phyloP scores from a whole-genome alignment of 2,113 vertebrate genomes.

The Paralichthys olivaceus region DNA sequence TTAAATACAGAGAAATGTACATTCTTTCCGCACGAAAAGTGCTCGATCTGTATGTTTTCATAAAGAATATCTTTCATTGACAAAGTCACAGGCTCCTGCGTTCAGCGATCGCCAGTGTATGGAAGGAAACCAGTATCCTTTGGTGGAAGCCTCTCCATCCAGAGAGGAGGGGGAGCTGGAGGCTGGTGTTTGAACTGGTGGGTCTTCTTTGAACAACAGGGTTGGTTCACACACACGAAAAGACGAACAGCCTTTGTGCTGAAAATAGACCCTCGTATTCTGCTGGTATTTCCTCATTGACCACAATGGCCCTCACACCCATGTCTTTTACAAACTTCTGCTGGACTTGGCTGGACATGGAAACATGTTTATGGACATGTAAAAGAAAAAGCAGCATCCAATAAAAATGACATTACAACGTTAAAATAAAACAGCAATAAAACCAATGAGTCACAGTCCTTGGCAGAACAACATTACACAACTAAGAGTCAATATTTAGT shows the following conservation, averaged over 20 bases:
- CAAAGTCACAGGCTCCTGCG: conserved; percentile 42
- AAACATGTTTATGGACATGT: conserved; percentile 49
- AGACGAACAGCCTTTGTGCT: conserved; percentile 22
- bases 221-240: conserved; percentile 35
- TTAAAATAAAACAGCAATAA: conserved; percentile 47
- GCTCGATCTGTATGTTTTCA: conserved; percentile 61
- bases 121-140: conserved; percentile 45
- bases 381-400: conserved; percentile 10
- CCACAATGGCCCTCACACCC: conserved; percentile 59
- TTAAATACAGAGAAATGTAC: conserved; percentile 73
- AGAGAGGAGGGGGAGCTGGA: conserved; percentile 5
- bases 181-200: conserved; percentile 16
- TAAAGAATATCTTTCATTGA: conserved; percentile 51
- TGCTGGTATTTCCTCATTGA: conserved; percentile 21
- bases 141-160: conserved; percentile 4
- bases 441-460: conserved; percentile 36
- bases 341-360: conserved; percentile 28
- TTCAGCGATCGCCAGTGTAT: conserved; percentile 46
- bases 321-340: conserved; percentile 43
- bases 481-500: conserved; percentile 25
- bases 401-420: conserved; percentile 36
- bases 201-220: conserved; percentile 44
- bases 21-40: conserved; percentile 79
- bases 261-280: conserved; percentile 53
- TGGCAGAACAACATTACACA: conserved; percentile 30